phyloP scores from a whole-genome alignment of 1,140 invertebrate genomes.

The Gryllus bimaculatus region DNA sequence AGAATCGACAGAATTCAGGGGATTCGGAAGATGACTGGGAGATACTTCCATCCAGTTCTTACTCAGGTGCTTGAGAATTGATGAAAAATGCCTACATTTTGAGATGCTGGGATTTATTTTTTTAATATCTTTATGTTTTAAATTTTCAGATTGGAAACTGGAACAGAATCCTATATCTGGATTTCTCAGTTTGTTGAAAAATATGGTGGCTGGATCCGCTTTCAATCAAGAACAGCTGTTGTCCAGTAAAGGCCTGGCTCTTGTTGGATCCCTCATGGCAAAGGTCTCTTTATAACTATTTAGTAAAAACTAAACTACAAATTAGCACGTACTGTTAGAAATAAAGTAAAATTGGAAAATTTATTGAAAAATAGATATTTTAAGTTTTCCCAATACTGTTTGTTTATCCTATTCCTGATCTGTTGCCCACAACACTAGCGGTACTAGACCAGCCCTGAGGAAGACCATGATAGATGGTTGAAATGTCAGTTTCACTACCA shows the following conservation, averaged over 20 bases:
- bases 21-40: constrained; percentile 46
- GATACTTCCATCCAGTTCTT: constrained; percentile 43
- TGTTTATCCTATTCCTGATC: no score
- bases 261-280: constrained; percentile 46
- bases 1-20: constrained; percentile 23
- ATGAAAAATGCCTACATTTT: not conserved
- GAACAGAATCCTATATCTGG: constrained; percentile 52
- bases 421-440: no score
- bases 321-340: no score
- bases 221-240: constrained; percentile 50
- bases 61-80: constrained; percentile 24
- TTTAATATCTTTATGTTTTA: not conserved
- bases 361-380: no score
- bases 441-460: no score
- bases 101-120: no score
- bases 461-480: no score
- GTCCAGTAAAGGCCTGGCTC: constrained; percentile 43
- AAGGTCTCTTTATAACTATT: constrained; percentile 31
- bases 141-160: constrained; percentile 44
- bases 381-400: no score
- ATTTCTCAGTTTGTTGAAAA: constrained; percentile 47
- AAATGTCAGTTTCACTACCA: no score
- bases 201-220: constrained; percentile 43
- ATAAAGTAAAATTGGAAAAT: no score
- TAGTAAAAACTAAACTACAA: no score